These are phyloP conservation scores for Pluvianellus socialis DNA, from an alignment of 2,113 vertebrate genomes.

Conservation along the genomic window DNA sequence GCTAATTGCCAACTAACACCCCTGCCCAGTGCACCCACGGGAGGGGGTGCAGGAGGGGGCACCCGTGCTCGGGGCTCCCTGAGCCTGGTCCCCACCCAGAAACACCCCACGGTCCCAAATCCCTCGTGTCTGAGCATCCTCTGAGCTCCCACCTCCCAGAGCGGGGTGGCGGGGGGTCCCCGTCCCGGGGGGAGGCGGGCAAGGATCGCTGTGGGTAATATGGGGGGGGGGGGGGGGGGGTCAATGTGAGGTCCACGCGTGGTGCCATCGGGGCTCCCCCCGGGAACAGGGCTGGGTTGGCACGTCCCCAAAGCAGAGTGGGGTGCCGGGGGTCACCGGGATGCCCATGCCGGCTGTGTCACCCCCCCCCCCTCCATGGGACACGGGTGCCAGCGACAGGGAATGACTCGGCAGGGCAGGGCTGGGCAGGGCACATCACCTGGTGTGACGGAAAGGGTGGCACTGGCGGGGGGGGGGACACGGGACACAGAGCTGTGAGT, in stretches of 20 bases:
- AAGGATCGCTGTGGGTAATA: no score
- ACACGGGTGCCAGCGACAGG: background rate
- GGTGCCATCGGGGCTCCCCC: background rate
- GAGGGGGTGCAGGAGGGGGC: background rate
- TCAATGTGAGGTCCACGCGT: background rate
- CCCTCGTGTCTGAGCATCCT: background rate
- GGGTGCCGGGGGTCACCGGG: accelerated
- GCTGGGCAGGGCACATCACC: background rate
- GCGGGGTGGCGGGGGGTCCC: accelerated
- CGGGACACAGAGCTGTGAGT: background rate
- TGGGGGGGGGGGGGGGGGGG: background rate
- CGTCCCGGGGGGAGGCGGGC: no score
- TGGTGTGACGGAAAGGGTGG: background rate
- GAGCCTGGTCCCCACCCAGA: no score
- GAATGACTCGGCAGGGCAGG: background rate
- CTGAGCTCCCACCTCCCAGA: background rate
- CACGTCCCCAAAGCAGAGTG: accelerated
- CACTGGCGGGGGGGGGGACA: background rate
- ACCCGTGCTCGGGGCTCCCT: accelerated
- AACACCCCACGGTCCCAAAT: background rate
- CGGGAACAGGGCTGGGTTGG: background rate
- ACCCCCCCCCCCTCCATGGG: no score
- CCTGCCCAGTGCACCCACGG: background rate
- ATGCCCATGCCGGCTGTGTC: no score
- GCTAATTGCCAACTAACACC: background rate